Conservation (phyloP, 1,140 invertebrate genomes). For the Brachionus angularis region DNA sequence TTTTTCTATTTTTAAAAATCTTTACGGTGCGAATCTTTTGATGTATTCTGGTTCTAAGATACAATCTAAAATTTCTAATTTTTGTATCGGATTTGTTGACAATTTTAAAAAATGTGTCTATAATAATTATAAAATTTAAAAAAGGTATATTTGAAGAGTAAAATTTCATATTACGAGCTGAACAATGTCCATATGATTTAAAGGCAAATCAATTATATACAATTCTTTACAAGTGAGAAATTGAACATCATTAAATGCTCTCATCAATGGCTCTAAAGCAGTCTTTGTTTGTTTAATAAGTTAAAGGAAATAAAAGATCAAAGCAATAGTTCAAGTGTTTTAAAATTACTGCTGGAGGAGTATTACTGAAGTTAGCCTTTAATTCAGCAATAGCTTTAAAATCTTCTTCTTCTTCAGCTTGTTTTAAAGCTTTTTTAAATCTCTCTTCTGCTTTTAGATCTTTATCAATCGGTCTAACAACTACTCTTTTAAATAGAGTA, state of each 20-base stretch:
- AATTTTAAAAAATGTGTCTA: slow-evolving; percentile 40
- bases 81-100: slow-evolving; percentile 43
- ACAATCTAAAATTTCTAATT: slow-evolving; percentile 53
- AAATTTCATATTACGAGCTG: slow-evolving; percentile 8
- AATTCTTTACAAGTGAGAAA: slow-evolving; percentile 32
- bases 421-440: slow-evolving; percentile 32
- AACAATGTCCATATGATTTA: slow-evolving; percentile 10
- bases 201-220: slow-evolving; percentile 37
- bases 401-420: slow-evolving; percentile 20
- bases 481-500: slow-evolving; percentile 10
- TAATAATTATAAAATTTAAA: too few relatives aligned
- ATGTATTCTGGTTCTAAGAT: slow-evolving; percentile 49
- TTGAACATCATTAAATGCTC: slow-evolving; percentile 31
- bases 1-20: neutral
- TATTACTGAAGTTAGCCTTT: slow-evolving; percentile 15
- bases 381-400: slow-evolving; percentile 1
- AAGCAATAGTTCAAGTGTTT: neutral
- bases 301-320: neutral
- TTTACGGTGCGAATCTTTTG: slow-evolving; percentile 48
- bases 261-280: slow-evolving; percentile 28
- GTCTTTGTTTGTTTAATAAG: slow-evolving; percentile 11
- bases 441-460: slow-evolving; percentile 28
- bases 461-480: slow-evolving; percentile 17
- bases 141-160: neutral
- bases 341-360: neutral